phyloP scores from a whole-genome alignment of 2,888 invertebrate species.

The Hemistola chrysoprasaria region DNA sequence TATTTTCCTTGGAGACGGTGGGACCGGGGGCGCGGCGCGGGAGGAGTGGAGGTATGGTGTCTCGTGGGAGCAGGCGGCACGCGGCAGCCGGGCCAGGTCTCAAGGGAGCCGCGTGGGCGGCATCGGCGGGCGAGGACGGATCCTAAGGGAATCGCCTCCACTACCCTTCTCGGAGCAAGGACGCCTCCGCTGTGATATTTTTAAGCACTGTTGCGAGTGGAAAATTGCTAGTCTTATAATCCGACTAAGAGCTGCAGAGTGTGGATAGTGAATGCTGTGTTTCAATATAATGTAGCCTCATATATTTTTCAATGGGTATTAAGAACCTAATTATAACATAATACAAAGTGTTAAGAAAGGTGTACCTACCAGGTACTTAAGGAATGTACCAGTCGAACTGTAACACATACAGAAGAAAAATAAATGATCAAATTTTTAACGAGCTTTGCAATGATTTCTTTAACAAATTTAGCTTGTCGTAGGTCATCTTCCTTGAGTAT shows the following conservation, averaged over 20 bases:
- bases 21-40: conserved; percentile 27
- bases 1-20: conserved; percentile 63
- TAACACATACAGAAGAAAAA: no score
- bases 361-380: no score
- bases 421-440: no score
- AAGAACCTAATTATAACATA: no score
- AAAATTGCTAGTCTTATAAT: conserved; percentile 34
- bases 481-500: no score
- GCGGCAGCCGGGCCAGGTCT: conserved; percentile 71
- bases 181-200: conserved; percentile 68
- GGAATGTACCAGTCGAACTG: no score
- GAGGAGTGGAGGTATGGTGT: conserved; percentile 35
- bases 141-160: conserved; percentile 66
- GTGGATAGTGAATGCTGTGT: background rate
- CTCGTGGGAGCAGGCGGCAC: conserved; percentile 73
- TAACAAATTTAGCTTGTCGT: no score
- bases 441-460: no score
- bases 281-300: no score
- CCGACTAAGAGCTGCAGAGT: conserved; percentile 10
- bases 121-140: conserved; percentile 67
- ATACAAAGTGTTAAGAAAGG: no score
- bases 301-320: no score
- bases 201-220: conserved; percentile 55
- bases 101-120: conserved; percentile 67
- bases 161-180: conserved; percentile 53